phyloP scores from a whole-genome alignment of 2,113 vertebrate species.

The Campylorhamphus procurvoides region DNA sequence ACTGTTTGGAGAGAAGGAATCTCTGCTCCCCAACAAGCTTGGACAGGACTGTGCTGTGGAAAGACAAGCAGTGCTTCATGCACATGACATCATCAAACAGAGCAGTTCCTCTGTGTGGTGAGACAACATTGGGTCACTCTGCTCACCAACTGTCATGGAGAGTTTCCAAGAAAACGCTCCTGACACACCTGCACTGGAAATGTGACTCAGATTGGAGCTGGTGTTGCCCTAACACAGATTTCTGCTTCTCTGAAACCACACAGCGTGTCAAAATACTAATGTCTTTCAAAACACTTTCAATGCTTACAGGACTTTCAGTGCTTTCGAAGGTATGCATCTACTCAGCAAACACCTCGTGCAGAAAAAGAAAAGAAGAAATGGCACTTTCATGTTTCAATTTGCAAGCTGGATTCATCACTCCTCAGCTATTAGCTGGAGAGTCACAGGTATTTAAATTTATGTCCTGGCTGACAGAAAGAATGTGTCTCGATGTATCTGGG shows the following conservation, averaged over 20 bases:
- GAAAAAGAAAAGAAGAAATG: not conserved
- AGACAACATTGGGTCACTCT: constrained; percentile 38
- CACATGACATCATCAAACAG: not conserved
- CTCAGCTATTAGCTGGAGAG: not conserved
- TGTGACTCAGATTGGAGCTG: not conserved
- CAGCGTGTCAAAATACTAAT: not conserved
- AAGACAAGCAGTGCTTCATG: not conserved
- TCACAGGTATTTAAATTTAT: not conserved
- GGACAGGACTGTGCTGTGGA: not conserved
- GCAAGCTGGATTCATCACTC: not conserved
- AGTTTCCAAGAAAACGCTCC: constrained; percentile 18
- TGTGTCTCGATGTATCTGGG: not conserved
- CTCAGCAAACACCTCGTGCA: not conserved
- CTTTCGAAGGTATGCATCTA: not conserved
- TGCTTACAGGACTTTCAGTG: not conserved
- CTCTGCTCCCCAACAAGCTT: not conserved
- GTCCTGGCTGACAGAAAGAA: not conserved
- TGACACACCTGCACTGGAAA: constrained; percentile 32
- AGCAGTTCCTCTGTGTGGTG: not conserved
- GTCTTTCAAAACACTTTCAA: not conserved
- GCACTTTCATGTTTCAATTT: not conserved
- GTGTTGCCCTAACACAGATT: not conserved
- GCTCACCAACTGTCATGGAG: constrained; percentile 4
- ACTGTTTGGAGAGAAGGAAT: not conserved
- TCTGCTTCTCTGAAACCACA: not conserved